Conservation (phyloP, 2,888 invertebrate species). For the Conus canariensis region DNA sequence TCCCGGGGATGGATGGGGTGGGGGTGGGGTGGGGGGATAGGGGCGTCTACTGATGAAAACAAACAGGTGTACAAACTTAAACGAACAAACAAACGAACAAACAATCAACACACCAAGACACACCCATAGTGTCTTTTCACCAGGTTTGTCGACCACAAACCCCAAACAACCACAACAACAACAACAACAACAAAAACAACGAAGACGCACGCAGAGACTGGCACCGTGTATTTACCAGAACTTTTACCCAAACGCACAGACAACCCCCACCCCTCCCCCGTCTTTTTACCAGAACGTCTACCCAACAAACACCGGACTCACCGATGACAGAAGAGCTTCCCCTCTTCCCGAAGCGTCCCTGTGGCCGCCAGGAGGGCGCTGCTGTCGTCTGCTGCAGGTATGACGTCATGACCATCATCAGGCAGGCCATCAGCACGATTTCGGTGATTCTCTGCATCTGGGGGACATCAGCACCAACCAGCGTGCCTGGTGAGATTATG, state of each 20-base stretch:
- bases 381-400: slow-evolving; percentile 25
- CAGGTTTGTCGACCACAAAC: neutral
- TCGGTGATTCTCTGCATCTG: slow-evolving; percentile 19
- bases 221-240: too few relatives aligned
- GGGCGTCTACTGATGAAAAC: too few relatives aligned
- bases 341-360: slow-evolving; percentile 71
- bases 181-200: neutral
- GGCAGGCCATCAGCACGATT: slow-evolving; percentile 1
- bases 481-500: neutral
- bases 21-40: too few relatives aligned
- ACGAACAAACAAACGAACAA: neutral
- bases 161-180: neutral
- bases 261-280: too few relatives aligned
- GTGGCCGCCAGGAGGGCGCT: slow-evolving; percentile 69
- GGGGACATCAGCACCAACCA: neutral
- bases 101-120: neutral
- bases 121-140: too few relatives aligned
- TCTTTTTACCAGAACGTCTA: too few relatives aligned
- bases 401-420: slow-evolving; percentile 28
- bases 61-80: too few relatives aligned
- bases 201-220: neutral
- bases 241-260: too few relatives aligned
- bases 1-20: too few relatives aligned
- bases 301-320: neutral
- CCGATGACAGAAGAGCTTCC: slow-evolving; percentile 30